Evolutionary conservation across 2,888 invertebrate species (phyloP).

Genomic region (Torymus aiolomorphi): DNA sequence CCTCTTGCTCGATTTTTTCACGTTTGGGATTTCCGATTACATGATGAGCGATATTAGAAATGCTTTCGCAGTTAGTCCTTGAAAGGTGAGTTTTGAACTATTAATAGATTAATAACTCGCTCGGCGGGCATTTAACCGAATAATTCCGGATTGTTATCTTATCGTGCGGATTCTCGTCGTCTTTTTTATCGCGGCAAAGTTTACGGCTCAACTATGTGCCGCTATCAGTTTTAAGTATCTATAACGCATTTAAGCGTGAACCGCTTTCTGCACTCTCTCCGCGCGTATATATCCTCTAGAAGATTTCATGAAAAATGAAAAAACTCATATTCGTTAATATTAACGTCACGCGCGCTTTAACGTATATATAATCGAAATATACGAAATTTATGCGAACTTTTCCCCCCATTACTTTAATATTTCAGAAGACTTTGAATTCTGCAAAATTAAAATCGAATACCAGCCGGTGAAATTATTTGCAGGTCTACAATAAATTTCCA

Average conservation of each 20-base stretch:
- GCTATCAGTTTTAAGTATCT: conserved; percentile 31
- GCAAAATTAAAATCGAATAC: too few relatives aligned
- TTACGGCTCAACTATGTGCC: conserved; percentile 34
- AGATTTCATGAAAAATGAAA: conserved; percentile 1
- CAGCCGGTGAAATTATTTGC: too few relatives aligned
- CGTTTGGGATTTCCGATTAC: conserved; percentile 3
- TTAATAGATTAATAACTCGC: conserved; percentile 35
- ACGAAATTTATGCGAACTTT: too few relatives aligned
- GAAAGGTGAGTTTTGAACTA: conserved; percentile 16
- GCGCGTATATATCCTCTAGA: neutral
- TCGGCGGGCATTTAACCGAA: conserved; percentile 8
- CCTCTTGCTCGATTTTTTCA: neutral
- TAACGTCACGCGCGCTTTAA: too few relatives aligned
- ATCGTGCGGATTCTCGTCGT: conserved; percentile 24
- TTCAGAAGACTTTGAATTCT: too few relatives aligned
- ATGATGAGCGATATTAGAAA: neutral
- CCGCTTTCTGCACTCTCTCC: neutral
- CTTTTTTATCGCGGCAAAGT: conserved; percentile 43
- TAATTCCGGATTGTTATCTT: conserved; percentile 41
- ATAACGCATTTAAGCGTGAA: conserved; percentile 3
- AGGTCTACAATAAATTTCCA: too few relatives aligned
- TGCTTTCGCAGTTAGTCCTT: conserved; percentile 7
- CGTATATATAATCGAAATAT: too few relatives aligned
- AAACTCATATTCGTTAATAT: too few relatives aligned
- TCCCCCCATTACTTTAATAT: too few relatives aligned